phyloP scores from a whole-genome alignment of 2,888 invertebrate genomes.

The Mactromeris polynyma region DNA sequence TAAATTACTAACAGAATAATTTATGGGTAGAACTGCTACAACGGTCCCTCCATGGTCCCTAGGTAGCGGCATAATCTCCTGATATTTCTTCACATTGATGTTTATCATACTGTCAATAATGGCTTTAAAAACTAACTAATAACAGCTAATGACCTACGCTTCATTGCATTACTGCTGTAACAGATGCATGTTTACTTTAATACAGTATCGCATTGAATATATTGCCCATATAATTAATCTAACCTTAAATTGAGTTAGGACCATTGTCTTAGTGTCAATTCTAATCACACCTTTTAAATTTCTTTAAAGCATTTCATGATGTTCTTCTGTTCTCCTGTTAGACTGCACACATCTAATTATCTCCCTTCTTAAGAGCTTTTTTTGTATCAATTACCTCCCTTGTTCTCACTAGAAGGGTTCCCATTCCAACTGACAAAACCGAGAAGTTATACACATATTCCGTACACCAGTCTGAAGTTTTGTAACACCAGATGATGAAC shows the following conservation, averaged over 20 bases:
- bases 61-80: background rate
- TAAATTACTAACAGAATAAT: conserved; percentile 18
- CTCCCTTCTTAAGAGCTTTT: too few relatives aligned
- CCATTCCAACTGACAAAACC: background rate
- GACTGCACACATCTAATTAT: too few relatives aligned
- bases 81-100: background rate
- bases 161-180: background rate
- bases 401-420: conserved; percentile 6
- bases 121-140: background rate
- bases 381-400: background rate
- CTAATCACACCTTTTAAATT: too few relatives aligned
- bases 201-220: too few relatives aligned
- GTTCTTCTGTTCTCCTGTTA: too few relatives aligned
- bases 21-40: background rate
- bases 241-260: too few relatives aligned
- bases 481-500: background rate
- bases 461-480: background rate
- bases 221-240: too few relatives aligned
- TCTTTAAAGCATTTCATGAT: too few relatives aligned
- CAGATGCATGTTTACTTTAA: too few relatives aligned
- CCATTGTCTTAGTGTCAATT: too few relatives aligned
- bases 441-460: background rate
- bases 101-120: background rate
- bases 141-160: background rate
- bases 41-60: background rate